Conservation (phyloP, 2,888 invertebrate genomes). For the Mongoloraphidia duomilia region DNA sequence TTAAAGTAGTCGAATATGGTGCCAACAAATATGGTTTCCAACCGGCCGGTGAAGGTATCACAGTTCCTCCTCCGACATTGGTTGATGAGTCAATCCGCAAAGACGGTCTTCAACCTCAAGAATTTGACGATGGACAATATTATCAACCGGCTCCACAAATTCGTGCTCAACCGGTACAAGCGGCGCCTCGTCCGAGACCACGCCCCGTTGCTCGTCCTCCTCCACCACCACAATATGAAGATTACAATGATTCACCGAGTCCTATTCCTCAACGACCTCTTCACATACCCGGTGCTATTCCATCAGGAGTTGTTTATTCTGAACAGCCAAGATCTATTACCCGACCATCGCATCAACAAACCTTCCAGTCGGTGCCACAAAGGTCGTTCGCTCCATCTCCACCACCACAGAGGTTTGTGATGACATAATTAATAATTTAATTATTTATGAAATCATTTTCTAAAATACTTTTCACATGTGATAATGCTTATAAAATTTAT, state of each 20-base stretch:
- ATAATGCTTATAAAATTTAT: too few species aligned
- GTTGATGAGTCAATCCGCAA: slow-evolving; percentile 39
- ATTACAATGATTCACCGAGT: neutral
- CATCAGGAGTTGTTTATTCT: slow-evolving; percentile 21
- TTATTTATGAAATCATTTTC: too few species aligned
- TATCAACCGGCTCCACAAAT: slow-evolving; percentile 20
- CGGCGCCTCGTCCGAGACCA: slow-evolving; percentile 10
- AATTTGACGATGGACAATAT: slow-evolving; percentile 29
- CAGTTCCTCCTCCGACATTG: slow-evolving; percentile 51
- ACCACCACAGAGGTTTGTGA: slow-evolving; percentile 7
- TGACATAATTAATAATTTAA: too few species aligned
- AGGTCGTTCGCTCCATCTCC: slow-evolving; percentile 16
- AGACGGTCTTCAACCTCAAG: slow-evolving; percentile 24
- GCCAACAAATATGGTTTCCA: slow-evolving; percentile 80
- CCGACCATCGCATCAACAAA: too few species aligned
- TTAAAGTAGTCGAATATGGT: slow-evolving; percentile 75
- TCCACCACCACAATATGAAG: slow-evolving; percentile 18
- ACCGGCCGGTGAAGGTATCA: slow-evolving; percentile 75
- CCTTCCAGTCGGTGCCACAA: too few species aligned
- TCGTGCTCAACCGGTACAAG: slow-evolving; percentile 15
- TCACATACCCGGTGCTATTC: slow-evolving; percentile 22
- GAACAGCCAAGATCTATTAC: slow-evolving; percentile 11
- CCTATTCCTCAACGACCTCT: slow-evolving; percentile 21
- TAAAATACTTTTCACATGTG: too few species aligned
- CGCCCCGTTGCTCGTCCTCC: slow-evolving; percentile 11